phyloP scores from a whole-genome alignment of 2,113 vertebrate species.

The Syrmaticus mikado region DNA sequence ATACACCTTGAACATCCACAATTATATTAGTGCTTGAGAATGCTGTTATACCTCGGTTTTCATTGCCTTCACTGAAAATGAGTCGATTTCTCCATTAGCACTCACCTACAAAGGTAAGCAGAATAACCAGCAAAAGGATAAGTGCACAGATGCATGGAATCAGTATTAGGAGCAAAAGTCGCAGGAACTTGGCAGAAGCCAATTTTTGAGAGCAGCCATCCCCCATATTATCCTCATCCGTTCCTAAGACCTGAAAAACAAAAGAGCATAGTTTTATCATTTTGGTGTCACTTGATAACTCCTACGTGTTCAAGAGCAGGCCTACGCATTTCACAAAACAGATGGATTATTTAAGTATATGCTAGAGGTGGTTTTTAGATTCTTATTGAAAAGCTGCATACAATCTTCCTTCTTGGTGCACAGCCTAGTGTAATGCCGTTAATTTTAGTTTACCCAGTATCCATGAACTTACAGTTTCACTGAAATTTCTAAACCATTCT shows the following conservation, averaged over 20 bases:
- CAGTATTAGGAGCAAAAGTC: slow-evolving; percentile 81
- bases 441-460: background rate
- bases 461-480: background rate
- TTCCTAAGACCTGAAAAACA: slow-evolving; percentile 76
- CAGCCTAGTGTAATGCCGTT: background rate
- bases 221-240: slow-evolving; percentile 78
- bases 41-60: background rate
- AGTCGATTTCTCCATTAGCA: background rate
- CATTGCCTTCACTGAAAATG: background rate
- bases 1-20: background rate
- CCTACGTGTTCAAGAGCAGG: background rate
- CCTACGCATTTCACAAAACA: background rate
- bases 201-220: slow-evolving; percentile 82
- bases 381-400: background rate
- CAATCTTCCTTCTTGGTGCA: background rate
- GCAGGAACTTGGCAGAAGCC: slow-evolving; percentile 77
- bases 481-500: background rate
- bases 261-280: background rate
- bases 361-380: background rate
- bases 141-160: slow-evolving; percentile 85
- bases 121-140: slow-evolving; percentile 80
- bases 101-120: slow-evolving; percentile 85
- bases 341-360: background rate
- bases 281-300: background rate
- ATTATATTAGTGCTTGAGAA: background rate